A percentile compares a stretch with the other conserved stretches of the same genome.
Conservation (phyloP, 2,113 vertebrate species). For the Oreochromis aureus region DNA sequence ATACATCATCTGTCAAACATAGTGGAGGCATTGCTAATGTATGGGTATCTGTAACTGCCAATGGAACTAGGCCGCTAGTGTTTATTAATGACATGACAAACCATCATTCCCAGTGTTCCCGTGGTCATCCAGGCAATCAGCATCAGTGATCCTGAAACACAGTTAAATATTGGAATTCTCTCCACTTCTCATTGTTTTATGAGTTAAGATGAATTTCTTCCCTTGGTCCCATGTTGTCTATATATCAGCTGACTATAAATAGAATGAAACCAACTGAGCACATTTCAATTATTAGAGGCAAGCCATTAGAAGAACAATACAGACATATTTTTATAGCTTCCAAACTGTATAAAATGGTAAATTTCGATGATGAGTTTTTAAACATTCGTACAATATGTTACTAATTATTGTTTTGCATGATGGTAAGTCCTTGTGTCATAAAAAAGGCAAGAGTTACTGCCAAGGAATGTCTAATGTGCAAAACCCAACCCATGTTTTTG, state of each 20-base stretch:
- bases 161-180: neutral
- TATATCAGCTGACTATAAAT: too few relatives aligned
- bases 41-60: too few relatives aligned
- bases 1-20: too few relatives aligned
- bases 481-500: neutral
- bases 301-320: neutral
- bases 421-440: neutral
- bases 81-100: too few relatives aligned
- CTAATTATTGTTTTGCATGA: neutral
- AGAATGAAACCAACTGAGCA: neutral
- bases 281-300: neutral
- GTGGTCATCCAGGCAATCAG: constrained; percentile 77
- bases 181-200: neutral
- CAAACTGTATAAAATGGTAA: too few relatives aligned
- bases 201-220: neutral
- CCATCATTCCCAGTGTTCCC: constrained; percentile 70
- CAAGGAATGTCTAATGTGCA: neutral
- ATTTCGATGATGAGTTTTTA: too few relatives aligned
- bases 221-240: neutral
- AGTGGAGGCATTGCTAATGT: too few relatives aligned
- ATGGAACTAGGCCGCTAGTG: too few relatives aligned
- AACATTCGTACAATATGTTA: neutral
- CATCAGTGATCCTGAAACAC: constrained; percentile 72
- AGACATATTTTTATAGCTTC: too few relatives aligned
- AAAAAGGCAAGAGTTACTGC: neutral